Base-by-base conservation (phyloP, 2,797 vertebrate species). In the Poeciliopsis infans region DNA sequence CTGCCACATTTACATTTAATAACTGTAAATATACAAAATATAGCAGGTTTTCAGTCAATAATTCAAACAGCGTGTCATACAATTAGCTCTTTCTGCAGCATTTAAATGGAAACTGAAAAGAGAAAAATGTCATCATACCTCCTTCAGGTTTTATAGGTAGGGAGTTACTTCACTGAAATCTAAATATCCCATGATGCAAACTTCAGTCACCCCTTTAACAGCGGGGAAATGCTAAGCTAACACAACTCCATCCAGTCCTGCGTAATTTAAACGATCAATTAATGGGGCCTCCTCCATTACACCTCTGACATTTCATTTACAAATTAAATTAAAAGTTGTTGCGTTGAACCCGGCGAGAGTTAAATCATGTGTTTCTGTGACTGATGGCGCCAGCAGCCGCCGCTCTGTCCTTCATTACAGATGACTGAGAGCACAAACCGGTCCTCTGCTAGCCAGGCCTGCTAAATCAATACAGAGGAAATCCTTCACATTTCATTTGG, bases 381-480 rank as follows among this genome's bases (percentile, higher is more conserved):
- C 83, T 78, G 81, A 85, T 41, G 66, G 43, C 7, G 69, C 82
- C 66, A 75, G 72, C 80, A 81, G 81, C 71, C 43, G 84, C 74
- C 86, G 83, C 41, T 45, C 72, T 83, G 88, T 89, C 93, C 91
- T 94, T 91, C 87, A 87, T 75, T 31, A 28, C 74, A 82, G 84
- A 89, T 79, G 91, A 88, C 86, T 78, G 79, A 71, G 74, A 74
- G 74, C 89, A 81, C 82, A 83, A 73, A 46, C 74, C 43, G 88
- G 68, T 79, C 77, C 79, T 77, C 47, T 81, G 79, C 86, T 83
- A 81, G 90, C 78, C 80, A 82, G 61, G 79, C 78, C 49, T 43
- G 51, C 78, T 90, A 87, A 87, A 92, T 95, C 90, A 80, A 93
- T 91, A 87, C 72, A 39, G 80, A 92, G 83, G 85, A 92, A 93